Base-by-base conservation (phyloP, 2,888 invertebrate species). In the Drosophila nr. perissopoda region DNA sequence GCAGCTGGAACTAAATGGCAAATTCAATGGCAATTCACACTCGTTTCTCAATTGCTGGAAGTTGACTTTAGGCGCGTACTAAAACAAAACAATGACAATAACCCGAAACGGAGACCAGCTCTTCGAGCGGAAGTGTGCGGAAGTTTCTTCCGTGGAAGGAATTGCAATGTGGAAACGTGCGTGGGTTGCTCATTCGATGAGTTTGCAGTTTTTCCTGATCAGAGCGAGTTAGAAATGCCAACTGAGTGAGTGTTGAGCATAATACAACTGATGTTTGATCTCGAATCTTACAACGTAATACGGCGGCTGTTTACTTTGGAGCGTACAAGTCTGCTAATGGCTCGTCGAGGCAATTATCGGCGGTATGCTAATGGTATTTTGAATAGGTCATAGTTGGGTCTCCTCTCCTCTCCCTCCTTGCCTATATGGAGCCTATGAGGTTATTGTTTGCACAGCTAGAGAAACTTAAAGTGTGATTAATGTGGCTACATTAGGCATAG, bases 21-120 rank as follows among this genome's bases (percentile, higher is more conserved):
- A 76, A 79, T 84, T 89, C 80, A 85, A 89, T 49, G 62, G 78
- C 86, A 89, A 89, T 87, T 87, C 87, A 87, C 89, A 87, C 87
- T 85, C 82, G 68, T 51, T 59, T 60, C 85, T 80, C 87, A 87
- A 87, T 87, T 89, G 89, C 89, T 78, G 71, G 76, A 87, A 87
- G 75, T 80, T 83, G 86, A 87, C 83, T 85, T 67, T 80, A 62
- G 83, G 83, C 89, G 87, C 87, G 89, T 83, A 82, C 89, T 69
- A 68, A 73, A 64, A 78, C 70, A 54, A 40, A 63, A 61, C 45
- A 53, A 31, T 27, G 13, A 51, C 36, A 49, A 54, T 45, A 13
- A 10, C 18, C 25, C 34, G 33, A 52, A 40, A 27, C 5, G 69
- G 25, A 60, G 38, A 29, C 8, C 67, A 21, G 38, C 48, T 49